phyloP scores from a whole-genome alignment of 2,113 vertebrate species.

The Cacatua alba region DNA sequence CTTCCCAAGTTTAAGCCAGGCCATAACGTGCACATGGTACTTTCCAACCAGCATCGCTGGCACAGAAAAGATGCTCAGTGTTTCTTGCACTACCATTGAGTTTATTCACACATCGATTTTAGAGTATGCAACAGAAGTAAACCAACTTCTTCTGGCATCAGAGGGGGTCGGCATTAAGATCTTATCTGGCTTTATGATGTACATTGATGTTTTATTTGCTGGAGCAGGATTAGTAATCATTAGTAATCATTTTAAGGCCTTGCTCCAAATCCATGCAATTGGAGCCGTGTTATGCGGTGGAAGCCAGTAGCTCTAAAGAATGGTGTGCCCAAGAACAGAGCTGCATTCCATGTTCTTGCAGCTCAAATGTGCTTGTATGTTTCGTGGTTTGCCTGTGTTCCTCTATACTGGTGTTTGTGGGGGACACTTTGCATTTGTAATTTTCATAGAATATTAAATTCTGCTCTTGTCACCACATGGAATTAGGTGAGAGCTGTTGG shows the following conservation, averaged over 20 bases:
- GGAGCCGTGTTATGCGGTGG: neutral
- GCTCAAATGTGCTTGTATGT: accelerated
- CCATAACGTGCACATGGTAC: neutral
- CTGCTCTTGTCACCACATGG: neutral
- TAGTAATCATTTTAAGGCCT: neutral
- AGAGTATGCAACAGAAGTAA: neutral
- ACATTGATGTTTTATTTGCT: neutral
- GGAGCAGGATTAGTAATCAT: neutral
- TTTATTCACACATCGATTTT: neutral
- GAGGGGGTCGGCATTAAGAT: neutral
- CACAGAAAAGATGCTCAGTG: neutral
- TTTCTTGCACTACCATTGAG: neutral
- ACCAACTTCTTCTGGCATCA: neutral
- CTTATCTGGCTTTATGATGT: accelerated
- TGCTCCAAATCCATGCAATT: neutral
- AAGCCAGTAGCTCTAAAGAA: neutral
- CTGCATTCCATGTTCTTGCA: too few relatives aligned
- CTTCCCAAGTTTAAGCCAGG: neutral
- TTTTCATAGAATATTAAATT: neutral
- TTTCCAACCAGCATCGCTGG: neutral
- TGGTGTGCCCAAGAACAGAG: neutral
- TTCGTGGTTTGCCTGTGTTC: neutral
- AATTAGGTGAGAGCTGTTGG: neutral
- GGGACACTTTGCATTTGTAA: neutral
- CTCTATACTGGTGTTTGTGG: accelerated